Percentiles rank a stretch among this genome's conserved stretches.
Conservation (phyloP, 2,113 vertebrate genomes). For the Quiscalus mexicanus region DNA sequence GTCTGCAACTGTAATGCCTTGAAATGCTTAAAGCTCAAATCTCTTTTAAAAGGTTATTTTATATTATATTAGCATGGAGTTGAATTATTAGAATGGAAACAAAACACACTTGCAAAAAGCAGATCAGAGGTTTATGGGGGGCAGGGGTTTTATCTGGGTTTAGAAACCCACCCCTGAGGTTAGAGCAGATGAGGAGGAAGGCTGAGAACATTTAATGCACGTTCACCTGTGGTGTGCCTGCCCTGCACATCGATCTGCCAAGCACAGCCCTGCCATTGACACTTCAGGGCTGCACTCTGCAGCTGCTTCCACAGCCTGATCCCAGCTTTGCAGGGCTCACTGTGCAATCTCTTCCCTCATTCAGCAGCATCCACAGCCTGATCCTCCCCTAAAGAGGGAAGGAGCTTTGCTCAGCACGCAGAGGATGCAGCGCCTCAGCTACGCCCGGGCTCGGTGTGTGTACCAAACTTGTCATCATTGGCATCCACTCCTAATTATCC, state of each 20-base stretch:
- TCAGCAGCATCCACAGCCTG: background rate
- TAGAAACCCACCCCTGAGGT: background rate
- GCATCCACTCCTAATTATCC: constrained; percentile 21
- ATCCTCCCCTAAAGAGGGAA: background rate
- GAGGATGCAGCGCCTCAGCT: background rate
- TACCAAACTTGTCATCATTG: constrained; percentile 3
- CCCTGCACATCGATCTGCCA: background rate
- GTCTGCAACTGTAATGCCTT: background rate
- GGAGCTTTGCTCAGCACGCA: background rate
- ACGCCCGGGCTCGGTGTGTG: background rate
- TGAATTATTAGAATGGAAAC: background rate
- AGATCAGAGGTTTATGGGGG: background rate
- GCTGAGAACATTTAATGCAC: background rate
- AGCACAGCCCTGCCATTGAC: background rate
- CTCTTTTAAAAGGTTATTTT: background rate
- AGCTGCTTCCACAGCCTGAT: background rate
- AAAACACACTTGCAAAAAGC: background rate
- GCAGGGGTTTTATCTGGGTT: fast-evolving
- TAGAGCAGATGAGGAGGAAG: background rate
- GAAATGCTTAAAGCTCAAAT: background rate
- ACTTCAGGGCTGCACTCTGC: background rate
- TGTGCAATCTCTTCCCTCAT: background rate
- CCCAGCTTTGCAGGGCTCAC: background rate
- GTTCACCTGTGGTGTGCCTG: background rate
- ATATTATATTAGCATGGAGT: background rate